Percentiles rank a stretch among this genome's conserved stretches.
Evolutionary conservation across 2,888 invertebrate genomes (phyloP).

Genomic region (Oxycera nigricornis): DNA sequence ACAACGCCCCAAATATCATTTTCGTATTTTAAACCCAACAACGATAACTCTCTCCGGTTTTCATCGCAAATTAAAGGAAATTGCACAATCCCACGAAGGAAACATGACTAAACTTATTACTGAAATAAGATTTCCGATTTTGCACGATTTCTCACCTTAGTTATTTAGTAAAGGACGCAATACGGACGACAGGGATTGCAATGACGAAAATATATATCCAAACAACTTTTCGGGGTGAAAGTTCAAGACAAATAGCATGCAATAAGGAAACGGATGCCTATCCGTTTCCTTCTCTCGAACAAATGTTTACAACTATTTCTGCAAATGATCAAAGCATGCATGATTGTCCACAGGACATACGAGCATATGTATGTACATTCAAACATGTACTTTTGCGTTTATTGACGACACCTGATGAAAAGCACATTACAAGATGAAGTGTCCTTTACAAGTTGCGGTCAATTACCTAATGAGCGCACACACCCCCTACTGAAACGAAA

Average conservation of each 20-base stretch:
- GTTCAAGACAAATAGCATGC: no score
- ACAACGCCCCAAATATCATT: not conserved
- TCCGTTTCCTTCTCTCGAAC: no score
- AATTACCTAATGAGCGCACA: slow-evolving; percentile 49
- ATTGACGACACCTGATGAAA: slow-evolving; percentile 33
- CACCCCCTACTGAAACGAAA: slow-evolving; percentile 44
- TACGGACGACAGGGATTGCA: no score
- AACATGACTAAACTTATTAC: slow-evolving; percentile 54
- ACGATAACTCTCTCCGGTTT: slow-evolving; percentile 33
- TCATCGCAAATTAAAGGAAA: slow-evolving; percentile 53
- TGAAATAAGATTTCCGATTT: slow-evolving; percentile 46
- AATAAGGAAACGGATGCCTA: no score
- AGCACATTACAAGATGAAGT: slow-evolving; percentile 39
- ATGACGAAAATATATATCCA: not conserved
- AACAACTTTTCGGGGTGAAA: not conserved
- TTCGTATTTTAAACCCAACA: not conserved
- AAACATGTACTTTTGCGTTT: no score
- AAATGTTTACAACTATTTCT: no score
- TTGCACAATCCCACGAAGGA: slow-evolving; percentile 58
- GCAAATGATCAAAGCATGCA: no score
- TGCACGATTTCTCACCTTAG: slow-evolving; percentile 44
- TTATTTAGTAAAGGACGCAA: no score
- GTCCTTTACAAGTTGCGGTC: slow-evolving; percentile 42
- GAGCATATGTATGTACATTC: no score
- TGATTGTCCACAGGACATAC: no score